These are phyloP conservation scores for Anticlea derivata DNA, from an alignment of 2,888 invertebrate species.

Conservation along the genomic window DNA sequence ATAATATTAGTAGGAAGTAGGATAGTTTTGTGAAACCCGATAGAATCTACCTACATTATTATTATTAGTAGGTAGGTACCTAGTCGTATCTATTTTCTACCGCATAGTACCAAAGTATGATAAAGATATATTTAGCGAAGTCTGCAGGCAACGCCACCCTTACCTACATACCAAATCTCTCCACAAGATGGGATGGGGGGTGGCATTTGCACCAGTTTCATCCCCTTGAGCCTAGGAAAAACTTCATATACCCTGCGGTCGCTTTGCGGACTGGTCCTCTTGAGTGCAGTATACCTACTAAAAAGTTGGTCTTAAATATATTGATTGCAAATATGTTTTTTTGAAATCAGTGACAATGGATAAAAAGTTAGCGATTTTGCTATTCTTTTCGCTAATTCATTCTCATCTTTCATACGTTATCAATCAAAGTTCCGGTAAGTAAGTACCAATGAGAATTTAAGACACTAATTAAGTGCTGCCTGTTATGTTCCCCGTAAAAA, in stretches of 20 bases:
- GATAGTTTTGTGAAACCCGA: too few relatives aligned
- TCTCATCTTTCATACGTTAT: conserved; percentile 55
- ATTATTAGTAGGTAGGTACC: too few relatives aligned
- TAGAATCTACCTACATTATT: too few relatives aligned
- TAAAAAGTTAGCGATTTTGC: conserved; percentile 45
- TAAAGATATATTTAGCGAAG: conserved; percentile 20
- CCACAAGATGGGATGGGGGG: conserved; percentile 3
- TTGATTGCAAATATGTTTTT: conserved; percentile 5
- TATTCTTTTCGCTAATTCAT: conserved; percentile 52
- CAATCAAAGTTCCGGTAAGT: conserved; percentile 53
- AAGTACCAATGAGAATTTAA: too few relatives aligned
- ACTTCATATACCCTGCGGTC: conserved; percentile 12
- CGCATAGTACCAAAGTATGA: conserved; percentile 15
- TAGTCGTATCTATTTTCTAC: conserved; percentile 3
- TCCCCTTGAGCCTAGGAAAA: conserved; percentile 3
- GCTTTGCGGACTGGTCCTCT: conserved; percentile 2
- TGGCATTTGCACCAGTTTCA: conserved; percentile 3
- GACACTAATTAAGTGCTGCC: too few relatives aligned
- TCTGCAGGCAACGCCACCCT: conserved; percentile 17
- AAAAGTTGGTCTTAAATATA: background rate
- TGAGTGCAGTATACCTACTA: background rate
- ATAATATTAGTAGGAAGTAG: too few relatives aligned
- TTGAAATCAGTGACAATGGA: conserved; percentile 43
- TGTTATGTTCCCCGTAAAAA: too few relatives aligned
- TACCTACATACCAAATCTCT: conserved; percentile 27